These are phyloP conservation scores for Perodicticus potto DNA, from an alignment of 2,797 vertebrate species.

Conservation along the genomic window DNA sequence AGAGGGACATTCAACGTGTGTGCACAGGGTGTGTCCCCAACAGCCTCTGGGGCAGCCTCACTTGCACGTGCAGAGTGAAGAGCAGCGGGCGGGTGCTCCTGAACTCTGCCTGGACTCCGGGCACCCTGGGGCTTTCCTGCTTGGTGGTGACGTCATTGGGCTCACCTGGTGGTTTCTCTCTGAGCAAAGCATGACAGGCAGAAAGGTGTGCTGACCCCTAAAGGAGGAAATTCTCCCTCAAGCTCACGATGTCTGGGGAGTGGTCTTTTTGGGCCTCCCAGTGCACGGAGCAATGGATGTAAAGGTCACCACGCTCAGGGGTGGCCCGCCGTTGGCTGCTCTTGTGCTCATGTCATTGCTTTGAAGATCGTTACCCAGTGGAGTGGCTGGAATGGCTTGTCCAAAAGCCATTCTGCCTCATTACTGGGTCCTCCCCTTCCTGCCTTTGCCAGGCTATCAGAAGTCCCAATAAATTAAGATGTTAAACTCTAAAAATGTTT, in stretches of 20 bases:
- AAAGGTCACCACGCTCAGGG: not conserved
- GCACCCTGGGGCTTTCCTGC: fast-evolving
- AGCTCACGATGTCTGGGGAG: not conserved
- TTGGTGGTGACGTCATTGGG: not conserved
- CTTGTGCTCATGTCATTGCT: too few species aligned
- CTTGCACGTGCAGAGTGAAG: fast-evolving
- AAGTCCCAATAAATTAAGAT: not conserved
- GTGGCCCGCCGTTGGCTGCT: not conserved
- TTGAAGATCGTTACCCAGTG: fast-evolving
- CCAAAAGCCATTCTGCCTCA: not conserved
- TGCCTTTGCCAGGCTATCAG: not conserved
- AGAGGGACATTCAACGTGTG: fast-evolving
- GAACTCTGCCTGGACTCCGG: fast-evolving
- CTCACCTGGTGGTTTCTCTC: fast-evolving
- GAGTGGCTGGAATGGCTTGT: not conserved
- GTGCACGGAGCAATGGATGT: fast-evolving
- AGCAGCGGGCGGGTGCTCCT: fast-evolving
- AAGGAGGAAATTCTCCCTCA: not conserved
- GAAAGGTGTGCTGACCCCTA: too few species aligned
- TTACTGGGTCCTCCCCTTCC: not conserved
- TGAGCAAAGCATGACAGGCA: fast-evolving
- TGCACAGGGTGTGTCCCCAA: fast-evolving
- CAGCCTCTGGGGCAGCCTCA: not conserved
- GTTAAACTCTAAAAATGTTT: not conserved
- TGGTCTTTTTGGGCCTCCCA: not conserved